Evolutionary conservation across 2,797 vertebrate species (phyloP).

Genomic region (Tolypeutes matacus): DNA sequence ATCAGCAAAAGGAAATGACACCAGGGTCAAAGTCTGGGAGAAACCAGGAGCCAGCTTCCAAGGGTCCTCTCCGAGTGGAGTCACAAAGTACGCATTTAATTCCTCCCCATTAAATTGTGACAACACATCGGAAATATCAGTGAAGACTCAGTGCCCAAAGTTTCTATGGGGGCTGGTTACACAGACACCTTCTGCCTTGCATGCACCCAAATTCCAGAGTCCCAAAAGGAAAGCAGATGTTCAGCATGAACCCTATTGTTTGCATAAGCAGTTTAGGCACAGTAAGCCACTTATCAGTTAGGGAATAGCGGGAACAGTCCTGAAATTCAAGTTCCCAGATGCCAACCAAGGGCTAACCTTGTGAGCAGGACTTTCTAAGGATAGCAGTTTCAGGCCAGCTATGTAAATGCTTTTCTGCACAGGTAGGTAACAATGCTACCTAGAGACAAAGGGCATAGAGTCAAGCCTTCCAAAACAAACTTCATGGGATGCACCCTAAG

Average conservation of each 20-base stretch:
- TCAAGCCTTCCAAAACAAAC: no score
- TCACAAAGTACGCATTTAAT: neutral
- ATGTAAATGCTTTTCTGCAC: no score
- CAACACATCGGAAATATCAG: neutral
- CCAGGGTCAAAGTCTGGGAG: no score
- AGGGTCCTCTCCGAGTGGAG: no score
- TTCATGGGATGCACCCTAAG: neutral
- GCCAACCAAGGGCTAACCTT: neutral
- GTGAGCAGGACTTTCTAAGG: neutral
- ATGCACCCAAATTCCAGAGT: neutral
- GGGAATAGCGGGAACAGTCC: neutral
- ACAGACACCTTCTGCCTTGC: neutral
- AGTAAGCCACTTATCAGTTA: neutral
- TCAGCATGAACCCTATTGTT: neutral
- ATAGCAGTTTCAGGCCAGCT: neutral
- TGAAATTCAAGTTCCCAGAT: slow-evolving; percentile 35
- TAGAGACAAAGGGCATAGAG: no score
- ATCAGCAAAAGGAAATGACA: neutral
- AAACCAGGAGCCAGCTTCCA: no score
- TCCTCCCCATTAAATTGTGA: neutral
- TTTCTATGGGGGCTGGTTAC: neutral
- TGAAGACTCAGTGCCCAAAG: neutral
- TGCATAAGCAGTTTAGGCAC: neutral
- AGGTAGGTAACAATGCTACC: no score
- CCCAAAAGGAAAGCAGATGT: neutral